Percentiles rank a stretch among this genome's conserved stretches.
Evolutionary conservation across 2,888 invertebrate species (phyloP).

Genomic region (Tipula confusa): DNA sequence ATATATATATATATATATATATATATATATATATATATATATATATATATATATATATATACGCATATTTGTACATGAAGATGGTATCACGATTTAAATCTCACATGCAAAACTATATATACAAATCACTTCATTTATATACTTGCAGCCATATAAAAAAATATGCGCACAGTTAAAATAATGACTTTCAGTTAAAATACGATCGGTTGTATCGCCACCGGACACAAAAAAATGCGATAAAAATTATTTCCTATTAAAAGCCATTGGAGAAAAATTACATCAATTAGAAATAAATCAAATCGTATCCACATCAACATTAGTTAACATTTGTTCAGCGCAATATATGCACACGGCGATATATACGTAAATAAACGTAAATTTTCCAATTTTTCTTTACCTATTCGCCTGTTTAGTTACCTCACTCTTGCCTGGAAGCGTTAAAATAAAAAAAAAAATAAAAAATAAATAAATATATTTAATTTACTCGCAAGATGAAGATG

Average conservation of each 20-base stretch:
- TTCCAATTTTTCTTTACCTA: background rate
- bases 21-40: too few relatives aligned
- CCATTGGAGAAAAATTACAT: background rate
- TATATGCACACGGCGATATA: background rate
- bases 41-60: too few relatives aligned
- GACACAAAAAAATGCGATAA: background rate
- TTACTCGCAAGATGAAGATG: background rate
- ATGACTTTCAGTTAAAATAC: background rate
- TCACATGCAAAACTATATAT: background rate
- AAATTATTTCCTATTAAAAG: background rate
- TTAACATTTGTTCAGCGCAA: background rate
- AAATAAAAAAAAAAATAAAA: background rate
- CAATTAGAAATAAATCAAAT: slow-evolving; percentile 25
- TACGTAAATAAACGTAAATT: background rate
- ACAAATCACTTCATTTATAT: slow-evolving; percentile 20
- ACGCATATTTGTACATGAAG: background rate
- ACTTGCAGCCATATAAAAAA: slow-evolving; percentile 25
- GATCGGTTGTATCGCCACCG: background rate
- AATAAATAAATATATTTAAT: too few relatives aligned
- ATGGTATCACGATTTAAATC: background rate
- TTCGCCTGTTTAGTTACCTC: background rate
- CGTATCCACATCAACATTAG: background rate
- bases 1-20: too few relatives aligned
- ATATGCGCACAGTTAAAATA: background rate
- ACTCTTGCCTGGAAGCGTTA: background rate